Conservation (phyloP, 2,888 invertebrate species). For the Tenthredo livida region DNA sequence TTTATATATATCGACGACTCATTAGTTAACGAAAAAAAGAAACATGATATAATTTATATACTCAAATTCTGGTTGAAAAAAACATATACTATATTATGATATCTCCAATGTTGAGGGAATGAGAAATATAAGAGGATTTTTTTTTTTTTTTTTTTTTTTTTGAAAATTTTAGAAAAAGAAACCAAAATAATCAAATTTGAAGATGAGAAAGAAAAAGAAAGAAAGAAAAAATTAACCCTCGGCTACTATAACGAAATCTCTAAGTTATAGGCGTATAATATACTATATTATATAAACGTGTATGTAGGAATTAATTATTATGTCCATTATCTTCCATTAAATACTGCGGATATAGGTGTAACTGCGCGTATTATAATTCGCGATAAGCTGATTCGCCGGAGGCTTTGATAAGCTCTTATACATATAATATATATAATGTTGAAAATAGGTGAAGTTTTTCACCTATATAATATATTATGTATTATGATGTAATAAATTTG, state of each 20-base stretch:
- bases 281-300: neutral
- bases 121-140: too few species aligned
- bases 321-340: constrained; percentile 44
- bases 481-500: neutral
- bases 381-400: constrained; percentile 21
- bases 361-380: neutral
- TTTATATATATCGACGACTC: neutral
- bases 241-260: neutral
- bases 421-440: neutral
- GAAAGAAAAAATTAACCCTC: neutral
- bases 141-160: neutral
- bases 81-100: too few species aligned
- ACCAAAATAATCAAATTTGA: neutral
- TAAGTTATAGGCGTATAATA: neutral
- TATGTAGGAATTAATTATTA: constrained; percentile 24
- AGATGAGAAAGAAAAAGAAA: neutral
- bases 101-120: too few species aligned
- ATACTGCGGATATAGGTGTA: neutral
- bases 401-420: neutral
- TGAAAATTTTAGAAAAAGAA: neutral
- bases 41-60: too few species aligned
- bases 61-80: too few species aligned
- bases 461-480: neutral
- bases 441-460: neutral
- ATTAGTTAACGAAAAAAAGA: too few species aligned